Percentiles rank a stretch among this genome's conserved stretches.
These are phyloP conservation scores for Syngnathus floridae DNA, from an alignment of 2,113 vertebrate species.

Conservation along the genomic window DNA sequence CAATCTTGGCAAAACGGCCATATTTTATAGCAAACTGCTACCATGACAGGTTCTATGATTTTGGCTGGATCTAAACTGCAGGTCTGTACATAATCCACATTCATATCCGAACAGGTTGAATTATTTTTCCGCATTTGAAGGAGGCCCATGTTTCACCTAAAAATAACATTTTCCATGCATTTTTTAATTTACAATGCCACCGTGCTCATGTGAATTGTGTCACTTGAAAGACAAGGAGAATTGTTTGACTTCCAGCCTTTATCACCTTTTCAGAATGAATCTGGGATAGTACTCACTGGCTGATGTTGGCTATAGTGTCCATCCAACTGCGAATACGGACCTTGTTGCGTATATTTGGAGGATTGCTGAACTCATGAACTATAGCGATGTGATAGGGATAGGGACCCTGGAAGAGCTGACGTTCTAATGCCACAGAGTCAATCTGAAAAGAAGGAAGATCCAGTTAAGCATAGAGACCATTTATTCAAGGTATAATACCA, in stretches of 20 bases:
- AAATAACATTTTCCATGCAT: too few species aligned
- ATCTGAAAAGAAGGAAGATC: slow-evolving; percentile 67
- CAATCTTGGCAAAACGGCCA: neutral
- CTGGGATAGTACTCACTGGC: slow-evolving; percentile 79
- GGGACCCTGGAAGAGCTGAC: slow-evolving; percentile 90
- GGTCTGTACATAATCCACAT: too few species aligned
- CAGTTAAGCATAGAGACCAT: neutral
- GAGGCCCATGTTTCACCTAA: too few species aligned
- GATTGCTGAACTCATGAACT: slow-evolving; percentile 97
- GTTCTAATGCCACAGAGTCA: slow-evolving; percentile 85
- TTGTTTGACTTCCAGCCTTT: too few species aligned
- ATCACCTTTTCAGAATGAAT: neutral
- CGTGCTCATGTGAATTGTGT: neutral
- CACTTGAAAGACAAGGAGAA: neutral
- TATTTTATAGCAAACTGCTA: neutral
- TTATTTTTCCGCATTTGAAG: too few species aligned
- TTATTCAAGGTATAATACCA: too few species aligned
- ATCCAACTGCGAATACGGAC: slow-evolving; percentile 97
- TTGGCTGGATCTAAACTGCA: neutral
- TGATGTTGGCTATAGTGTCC: slow-evolving; percentile 98
- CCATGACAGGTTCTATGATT: neutral
- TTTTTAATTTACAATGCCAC: too few species aligned
- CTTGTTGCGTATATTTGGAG: slow-evolving; percentile 96
- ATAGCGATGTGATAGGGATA: slow-evolving; percentile 96
- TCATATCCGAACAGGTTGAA: too few species aligned